Percentiles rank a stretch among this genome's conserved stretches.
Conservation (phyloP, 2,888 invertebrate species). For the Synergus japonicus region DNA sequence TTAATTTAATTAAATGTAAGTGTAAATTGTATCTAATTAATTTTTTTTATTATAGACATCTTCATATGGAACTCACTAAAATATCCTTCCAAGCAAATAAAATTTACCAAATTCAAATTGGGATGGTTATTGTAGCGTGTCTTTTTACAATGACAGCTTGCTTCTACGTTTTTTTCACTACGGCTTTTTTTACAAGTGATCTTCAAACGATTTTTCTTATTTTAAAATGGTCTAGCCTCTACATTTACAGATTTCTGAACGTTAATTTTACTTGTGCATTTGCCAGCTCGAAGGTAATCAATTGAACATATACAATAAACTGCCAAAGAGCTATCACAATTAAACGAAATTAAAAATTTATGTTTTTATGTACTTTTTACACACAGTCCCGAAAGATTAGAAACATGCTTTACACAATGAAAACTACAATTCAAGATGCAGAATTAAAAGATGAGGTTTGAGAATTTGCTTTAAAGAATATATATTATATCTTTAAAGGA, state of each 20-base stretch:
- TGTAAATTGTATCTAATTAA: background rate
- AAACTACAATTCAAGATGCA: background rate
- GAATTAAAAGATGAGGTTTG: background rate
- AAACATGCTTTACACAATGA: background rate
- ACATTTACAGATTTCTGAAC: background rate
- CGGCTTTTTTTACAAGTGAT: background rate
- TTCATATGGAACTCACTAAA: background rate
- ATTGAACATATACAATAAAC: background rate
- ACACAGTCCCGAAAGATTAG: background rate
- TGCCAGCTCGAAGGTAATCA: conserved; percentile 15
- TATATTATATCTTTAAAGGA: background rate
- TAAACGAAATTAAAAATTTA: too few relatives aligned
- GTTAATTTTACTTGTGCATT: background rate
- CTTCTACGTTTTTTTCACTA: background rate
- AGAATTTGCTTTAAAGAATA: background rate
- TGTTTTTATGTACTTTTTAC: background rate
- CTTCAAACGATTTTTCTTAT: background rate
- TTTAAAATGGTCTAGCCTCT: background rate
- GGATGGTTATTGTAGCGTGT: background rate
- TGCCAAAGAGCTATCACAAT: background rate
- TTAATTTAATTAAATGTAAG: too few relatives aligned
- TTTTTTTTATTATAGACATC: background rate
- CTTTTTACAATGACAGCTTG: background rate
- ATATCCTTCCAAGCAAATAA: background rate
- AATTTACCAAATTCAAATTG: background rate